phyloP scores from a whole-genome alignment of 2,888 invertebrate species.

The Gymnocheta viridis region DNA sequence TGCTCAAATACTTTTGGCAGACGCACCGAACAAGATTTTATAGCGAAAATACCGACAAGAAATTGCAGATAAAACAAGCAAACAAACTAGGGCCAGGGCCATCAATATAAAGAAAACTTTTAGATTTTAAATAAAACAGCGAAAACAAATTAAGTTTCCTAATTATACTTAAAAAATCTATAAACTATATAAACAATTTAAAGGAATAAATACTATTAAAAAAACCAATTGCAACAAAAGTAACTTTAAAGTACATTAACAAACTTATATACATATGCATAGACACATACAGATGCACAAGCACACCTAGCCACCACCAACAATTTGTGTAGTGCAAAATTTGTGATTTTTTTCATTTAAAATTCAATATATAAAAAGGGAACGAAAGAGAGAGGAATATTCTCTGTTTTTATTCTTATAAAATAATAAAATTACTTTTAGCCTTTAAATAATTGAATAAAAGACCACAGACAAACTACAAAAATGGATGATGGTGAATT shows the following conservation, averaged over 20 bases:
- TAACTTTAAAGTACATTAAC: constrained; percentile 32
- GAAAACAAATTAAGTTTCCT: not conserved
- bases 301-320: not conserved
- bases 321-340: constrained; percentile 32
- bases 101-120: not conserved
- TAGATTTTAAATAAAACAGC: not conserved
- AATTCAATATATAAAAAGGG: not conserved
- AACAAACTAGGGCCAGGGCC: not conserved
- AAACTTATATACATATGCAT: too few relatives aligned
- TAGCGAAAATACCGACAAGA: constrained; percentile 24
- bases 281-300: not conserved
- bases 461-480: not conserved
- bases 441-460: not conserved
- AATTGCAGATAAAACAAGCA: constrained; percentile 2
- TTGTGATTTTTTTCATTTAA: constrained; percentile 3
- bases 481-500: constrained; percentile 64
- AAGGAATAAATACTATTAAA: not conserved
- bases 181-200: constrained; percentile 8
- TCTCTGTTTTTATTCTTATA: not conserved
- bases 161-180: not conserved
- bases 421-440: not conserved
- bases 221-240: constrained; percentile 21
- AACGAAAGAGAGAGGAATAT: not conserved
- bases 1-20: not conserved
- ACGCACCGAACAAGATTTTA: constrained; percentile 1